Percentiles rank a stretch among this genome's conserved stretches.
Conservation (phyloP, 2,888 invertebrate genomes). For the Platycheirus albimanus region DNA sequence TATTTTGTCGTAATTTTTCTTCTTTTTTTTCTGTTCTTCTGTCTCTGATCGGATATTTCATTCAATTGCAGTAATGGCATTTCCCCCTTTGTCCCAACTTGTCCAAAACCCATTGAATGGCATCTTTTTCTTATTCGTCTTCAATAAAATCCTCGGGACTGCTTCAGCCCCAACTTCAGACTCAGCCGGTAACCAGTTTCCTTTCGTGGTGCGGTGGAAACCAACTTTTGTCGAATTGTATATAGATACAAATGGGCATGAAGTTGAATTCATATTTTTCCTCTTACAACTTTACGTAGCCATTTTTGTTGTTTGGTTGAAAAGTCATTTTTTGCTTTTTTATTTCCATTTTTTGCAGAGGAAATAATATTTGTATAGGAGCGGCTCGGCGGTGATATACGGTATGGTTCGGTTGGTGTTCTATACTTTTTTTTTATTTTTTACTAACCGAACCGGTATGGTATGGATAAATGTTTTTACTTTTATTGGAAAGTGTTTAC, state of each 20-base stretch:
- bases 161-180: background rate
- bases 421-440: conserved; percentile 1
- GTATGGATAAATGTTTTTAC: conserved; percentile 38
- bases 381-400: conserved; percentile 14
- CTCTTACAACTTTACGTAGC: conserved; percentile 35
- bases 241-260: conserved; percentile 55
- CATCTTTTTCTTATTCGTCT: conserved; percentile 20
- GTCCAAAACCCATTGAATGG: conserved; percentile 43
- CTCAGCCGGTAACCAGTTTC: conserved; percentile 67
- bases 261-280: conserved; percentile 65
- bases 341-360: conserved; percentile 47
- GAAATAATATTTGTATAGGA: conserved; percentile 61
- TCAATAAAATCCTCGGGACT: conserved; percentile 4
- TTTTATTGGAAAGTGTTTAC: conserved; percentile 66
- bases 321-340: conserved; percentile 4
- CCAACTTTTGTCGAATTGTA: conserved; percentile 41
- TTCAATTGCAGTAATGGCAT: conserved; percentile 64
- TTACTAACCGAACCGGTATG: background rate
- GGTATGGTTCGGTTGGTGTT: background rate
- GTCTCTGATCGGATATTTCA: conserved; percentile 66
- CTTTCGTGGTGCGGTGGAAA: conserved; percentile 31
- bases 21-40: conserved; percentile 7
- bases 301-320: conserved; percentile 12
- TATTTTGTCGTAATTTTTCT: background rate
- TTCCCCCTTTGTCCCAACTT: conserved; percentile 23